Conservation (phyloP, 2,113 vertebrate species). For the Notechis scutatus region DNA sequence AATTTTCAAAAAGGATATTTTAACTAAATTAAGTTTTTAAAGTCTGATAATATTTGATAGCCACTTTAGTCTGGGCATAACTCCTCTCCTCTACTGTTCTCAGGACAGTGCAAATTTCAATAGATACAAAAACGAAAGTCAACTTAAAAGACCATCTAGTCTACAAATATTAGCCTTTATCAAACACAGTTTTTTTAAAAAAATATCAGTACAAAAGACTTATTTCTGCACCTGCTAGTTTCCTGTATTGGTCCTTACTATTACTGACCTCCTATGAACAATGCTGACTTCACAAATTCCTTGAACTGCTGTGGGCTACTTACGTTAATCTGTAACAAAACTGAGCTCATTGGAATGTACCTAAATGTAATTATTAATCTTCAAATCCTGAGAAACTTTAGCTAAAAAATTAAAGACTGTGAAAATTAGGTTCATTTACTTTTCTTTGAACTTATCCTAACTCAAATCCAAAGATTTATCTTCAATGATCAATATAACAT, state of each 20-base stretch:
- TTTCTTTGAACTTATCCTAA: neutral
- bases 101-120: neutral
- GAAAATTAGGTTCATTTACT: neutral
- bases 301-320: conserved; percentile 24
- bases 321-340: conserved; percentile 62
- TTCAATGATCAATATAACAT: too few species aligned
- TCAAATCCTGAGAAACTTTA: accelerated
- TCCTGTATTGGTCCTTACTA: neutral
- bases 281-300: conserved; percentile 27
- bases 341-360: conserved; percentile 46
- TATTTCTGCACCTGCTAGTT: neutral
- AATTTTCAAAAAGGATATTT: neutral
- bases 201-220: neutral
- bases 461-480: neutral
- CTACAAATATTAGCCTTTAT: neutral
- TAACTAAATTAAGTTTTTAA: neutral
- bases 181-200: too few species aligned
- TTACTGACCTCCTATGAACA: neutral
- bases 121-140: neutral
- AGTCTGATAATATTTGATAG: neutral
- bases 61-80: neutral
- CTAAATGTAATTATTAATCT: conserved; percentile 52
- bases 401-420: neutral
- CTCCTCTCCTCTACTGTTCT: neutral
- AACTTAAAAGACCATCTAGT: neutral